Evolutionary conservation across 2,113 vertebrate genomes (phyloP).

Genomic region (Zosterops borbonicus): DNA sequence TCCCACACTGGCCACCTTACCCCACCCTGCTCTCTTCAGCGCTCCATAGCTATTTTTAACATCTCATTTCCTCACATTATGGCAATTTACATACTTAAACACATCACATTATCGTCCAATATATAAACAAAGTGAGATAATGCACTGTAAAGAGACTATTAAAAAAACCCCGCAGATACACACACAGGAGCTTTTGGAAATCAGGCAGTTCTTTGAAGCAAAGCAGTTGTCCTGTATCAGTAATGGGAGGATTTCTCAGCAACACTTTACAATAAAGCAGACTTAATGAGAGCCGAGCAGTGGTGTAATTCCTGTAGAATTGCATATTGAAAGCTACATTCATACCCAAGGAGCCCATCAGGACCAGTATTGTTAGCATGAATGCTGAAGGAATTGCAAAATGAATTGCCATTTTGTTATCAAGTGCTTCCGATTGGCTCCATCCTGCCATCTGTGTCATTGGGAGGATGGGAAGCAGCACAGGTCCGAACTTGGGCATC

Average conservation of each 20-base stretch:
- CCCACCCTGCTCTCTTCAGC: neutral
- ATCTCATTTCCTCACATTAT: slow-evolving; percentile 77
- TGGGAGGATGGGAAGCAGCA: slow-evolving; percentile 57
- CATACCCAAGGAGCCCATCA: slow-evolving; percentile 78
- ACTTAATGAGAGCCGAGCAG: slow-evolving; percentile 77
- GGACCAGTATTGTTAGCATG: slow-evolving; percentile 78
- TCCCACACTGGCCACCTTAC: slow-evolving; percentile 34
- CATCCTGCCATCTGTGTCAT: slow-evolving; percentile 78
- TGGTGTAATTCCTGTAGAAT: slow-evolving; percentile 75
- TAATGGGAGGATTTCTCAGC: slow-evolving; percentile 74
- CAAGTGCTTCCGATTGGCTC: slow-evolving; percentile 79
- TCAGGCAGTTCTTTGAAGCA: slow-evolving; percentile 72
- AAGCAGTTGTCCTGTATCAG: slow-evolving; percentile 75
- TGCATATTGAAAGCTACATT: slow-evolving; percentile 82
- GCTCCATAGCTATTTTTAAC: slow-evolving; percentile 70
- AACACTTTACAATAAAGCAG: slow-evolving; percentile 79
- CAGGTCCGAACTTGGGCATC: slow-evolving; percentile 58
- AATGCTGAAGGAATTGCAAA: slow-evolving; percentile 78
- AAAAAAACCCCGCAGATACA: slow-evolving; percentile 46
- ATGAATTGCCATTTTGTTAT: slow-evolving; percentile 75
- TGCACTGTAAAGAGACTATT: slow-evolving; percentile 56
- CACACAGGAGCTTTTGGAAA: slow-evolving; percentile 72
- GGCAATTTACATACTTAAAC: slow-evolving; percentile 77
- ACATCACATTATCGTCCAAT: slow-evolving; percentile 65
- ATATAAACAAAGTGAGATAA: slow-evolving; percentile 76